These are phyloP conservation scores for Chaetophractus vellerosus DNA, from an alignment of 2,797 vertebrate species.

Conservation along the genomic window DNA sequence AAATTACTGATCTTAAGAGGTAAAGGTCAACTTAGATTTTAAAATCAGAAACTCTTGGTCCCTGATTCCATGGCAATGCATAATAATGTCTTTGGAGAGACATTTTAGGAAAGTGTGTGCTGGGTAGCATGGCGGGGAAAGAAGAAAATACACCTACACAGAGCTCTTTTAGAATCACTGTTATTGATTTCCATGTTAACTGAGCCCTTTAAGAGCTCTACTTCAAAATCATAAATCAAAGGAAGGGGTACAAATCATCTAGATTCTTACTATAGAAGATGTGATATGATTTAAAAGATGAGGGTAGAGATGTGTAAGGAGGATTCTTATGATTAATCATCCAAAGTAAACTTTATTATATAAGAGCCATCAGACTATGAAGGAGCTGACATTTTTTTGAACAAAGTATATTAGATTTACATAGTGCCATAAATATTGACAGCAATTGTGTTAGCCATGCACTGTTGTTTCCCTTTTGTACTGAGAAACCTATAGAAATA, in stretches of 20 bases:
- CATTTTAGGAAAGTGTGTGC: not conserved
- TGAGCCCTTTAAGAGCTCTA: constrained; percentile 64
- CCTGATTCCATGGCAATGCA: not conserved
- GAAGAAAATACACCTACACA: not conserved
- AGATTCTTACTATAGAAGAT: constrained; percentile 82
- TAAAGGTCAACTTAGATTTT: constrained; percentile 21
- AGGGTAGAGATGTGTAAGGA: constrained; percentile 77
- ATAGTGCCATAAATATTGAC: constrained; percentile 77
- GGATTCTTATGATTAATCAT: constrained; percentile 80
- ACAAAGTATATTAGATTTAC: constrained; percentile 71
- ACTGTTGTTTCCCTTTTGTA: constrained; percentile 71
- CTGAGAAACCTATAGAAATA: constrained; percentile 70
- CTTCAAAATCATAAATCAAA: constrained; percentile 78
- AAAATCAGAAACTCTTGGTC: constrained; percentile 11
- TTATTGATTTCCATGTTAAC: constrained; percentile 70
- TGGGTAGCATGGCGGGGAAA: not conserved
- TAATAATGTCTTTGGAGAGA: not conserved
- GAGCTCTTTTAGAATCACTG: not conserved
- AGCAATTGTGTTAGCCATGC: constrained; percentile 66
- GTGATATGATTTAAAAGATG: constrained; percentile 84
- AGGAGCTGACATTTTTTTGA: constrained; percentile 60
- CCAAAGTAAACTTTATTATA: constrained; percentile 85
- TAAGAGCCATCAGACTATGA: constrained; percentile 79
- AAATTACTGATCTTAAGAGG: constrained; percentile 13
- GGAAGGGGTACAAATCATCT: constrained; percentile 86